Base-by-base conservation (phyloP, 2,797 vertebrate species). In the Coreius guichenoti region DNA sequence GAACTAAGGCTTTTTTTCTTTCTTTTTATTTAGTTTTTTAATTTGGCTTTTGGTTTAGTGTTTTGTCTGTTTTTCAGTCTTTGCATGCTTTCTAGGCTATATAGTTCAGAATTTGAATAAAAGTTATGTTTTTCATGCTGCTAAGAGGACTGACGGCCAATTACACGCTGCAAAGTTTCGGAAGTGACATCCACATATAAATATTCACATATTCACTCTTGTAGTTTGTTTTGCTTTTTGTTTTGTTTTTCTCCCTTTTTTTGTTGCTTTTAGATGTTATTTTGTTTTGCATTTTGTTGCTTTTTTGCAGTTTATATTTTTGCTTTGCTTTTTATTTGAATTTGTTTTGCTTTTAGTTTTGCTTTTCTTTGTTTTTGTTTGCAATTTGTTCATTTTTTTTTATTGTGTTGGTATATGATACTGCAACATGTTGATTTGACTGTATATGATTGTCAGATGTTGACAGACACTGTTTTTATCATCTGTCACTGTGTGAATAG, bases 381-480 rank as follows among this genome's bases (percentile, higher is more conserved):
- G 43, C n/a, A 17, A 8, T 26, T 49, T 13, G 12, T 26, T 26
- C 9, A 26, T 45, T 16, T 14, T 29, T 70, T 72, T n/a, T 2
- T 21, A 13, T 1, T 36, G 31, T 36, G 19, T 36, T 23, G 12
- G 31, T n/a, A 13, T 16, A 65, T 65, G 14, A 65, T 65, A 58
- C 21, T 61, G 45, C 26, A 74, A 3, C 19, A 49, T 49, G 16
- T 45, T 58, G 23, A 26, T 36, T 21, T 36, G 31, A 36, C 26
- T 33, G 8, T 21, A n/a, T 54, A 36, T 56, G 21, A 36, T 9
- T 4, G 13, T 56, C 23, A 19, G 13, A 43, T 29, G 29, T 54
- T 81, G 63, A 76, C 74, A n/a, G 5, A 36, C 47, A 54, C 49
- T 58, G 54, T 49, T 61, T 82, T 75, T 47, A 4, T 43, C 39